Evolutionary conservation across 1,140 invertebrate species (phyloP).

Genomic region (Eufriesea mexicana): DNA sequence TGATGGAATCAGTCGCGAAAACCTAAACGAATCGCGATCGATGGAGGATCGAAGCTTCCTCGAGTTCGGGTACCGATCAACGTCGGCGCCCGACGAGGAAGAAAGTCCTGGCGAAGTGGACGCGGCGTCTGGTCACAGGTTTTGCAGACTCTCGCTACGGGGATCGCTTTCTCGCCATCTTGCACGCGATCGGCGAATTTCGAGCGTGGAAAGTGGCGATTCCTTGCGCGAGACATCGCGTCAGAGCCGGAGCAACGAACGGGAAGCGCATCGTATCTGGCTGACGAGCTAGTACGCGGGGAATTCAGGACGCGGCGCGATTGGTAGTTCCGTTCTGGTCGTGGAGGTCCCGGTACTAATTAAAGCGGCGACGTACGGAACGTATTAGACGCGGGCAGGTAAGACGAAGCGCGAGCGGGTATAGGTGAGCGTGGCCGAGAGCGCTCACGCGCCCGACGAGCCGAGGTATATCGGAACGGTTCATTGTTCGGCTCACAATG

Average conservation of each 20-base stretch:
- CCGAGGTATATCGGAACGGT: slow-evolving; percentile 58
- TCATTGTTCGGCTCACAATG: slow-evolving; percentile 65
- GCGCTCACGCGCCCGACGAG: background rate
- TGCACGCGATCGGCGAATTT: background rate
- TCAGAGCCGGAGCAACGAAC: too few relatives aligned
- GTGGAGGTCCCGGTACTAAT: slow-evolving; percentile 47
- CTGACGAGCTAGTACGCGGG: too few relatives aligned
- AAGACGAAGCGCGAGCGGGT: background rate
- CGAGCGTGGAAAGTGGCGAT: background rate
- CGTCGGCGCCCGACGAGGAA: too few relatives aligned
- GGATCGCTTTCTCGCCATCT: background rate
- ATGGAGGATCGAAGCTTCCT: too few relatives aligned
- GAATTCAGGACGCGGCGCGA: slow-evolving; percentile 10
- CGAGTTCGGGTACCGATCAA: too few relatives aligned
- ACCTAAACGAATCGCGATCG: too few relatives aligned
- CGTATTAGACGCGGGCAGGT: slow-evolving; percentile 16
- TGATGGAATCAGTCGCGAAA: too few relatives aligned
- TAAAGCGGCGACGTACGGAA: slow-evolving; percentile 48
- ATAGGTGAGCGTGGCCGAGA: background rate
- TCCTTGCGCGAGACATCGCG: too few relatives aligned
- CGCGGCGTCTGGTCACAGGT: too few relatives aligned
- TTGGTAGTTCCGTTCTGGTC: slow-evolving; percentile 13
- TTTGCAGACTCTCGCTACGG: background rate
- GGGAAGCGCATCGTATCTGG: too few relatives aligned
- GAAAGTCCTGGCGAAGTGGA: background rate